These are phyloP conservation scores for Cantharis flavilabris DNA, from an alignment of 2,888 invertebrate genomes.

Conservation along the genomic window DNA sequence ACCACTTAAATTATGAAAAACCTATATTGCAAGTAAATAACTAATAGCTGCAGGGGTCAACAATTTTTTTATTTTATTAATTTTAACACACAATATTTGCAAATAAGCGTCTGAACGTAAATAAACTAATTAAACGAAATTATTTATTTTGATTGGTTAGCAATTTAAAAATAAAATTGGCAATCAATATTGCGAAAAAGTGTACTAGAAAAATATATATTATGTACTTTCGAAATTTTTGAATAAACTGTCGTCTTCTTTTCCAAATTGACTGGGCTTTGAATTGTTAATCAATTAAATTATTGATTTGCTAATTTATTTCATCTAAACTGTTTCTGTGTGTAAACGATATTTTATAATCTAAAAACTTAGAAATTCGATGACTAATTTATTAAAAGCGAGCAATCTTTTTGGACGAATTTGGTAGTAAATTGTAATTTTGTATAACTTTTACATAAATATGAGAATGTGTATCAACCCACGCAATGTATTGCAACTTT, in stretches of 20 bases:
- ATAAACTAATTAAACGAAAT: background rate
- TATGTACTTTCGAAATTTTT: background rate
- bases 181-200: background rate
- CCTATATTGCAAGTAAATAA: background rate
- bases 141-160: background rate
- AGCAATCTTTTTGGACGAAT: background rate
- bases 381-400: background rate
- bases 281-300: no score
- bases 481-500: constrained; percentile 32
- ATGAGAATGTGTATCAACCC: constrained; percentile 8
- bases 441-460: constrained; percentile 12
- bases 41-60: background rate
- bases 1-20: background rate
- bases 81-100: background rate
- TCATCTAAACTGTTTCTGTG: no score
- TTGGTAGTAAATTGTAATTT: constrained; percentile 8
- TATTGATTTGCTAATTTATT: no score
- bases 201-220: background rate
- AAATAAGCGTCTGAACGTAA: background rate
- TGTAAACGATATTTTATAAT: background rate
- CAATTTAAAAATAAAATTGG: background rate
- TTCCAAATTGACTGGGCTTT: no score
- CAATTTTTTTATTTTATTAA: background rate
- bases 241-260: background rate
- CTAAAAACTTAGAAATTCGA: background rate